phyloP scores from a whole-genome alignment of 2,113 vertebrate genomes.

The Chaetura pelagica region DNA sequence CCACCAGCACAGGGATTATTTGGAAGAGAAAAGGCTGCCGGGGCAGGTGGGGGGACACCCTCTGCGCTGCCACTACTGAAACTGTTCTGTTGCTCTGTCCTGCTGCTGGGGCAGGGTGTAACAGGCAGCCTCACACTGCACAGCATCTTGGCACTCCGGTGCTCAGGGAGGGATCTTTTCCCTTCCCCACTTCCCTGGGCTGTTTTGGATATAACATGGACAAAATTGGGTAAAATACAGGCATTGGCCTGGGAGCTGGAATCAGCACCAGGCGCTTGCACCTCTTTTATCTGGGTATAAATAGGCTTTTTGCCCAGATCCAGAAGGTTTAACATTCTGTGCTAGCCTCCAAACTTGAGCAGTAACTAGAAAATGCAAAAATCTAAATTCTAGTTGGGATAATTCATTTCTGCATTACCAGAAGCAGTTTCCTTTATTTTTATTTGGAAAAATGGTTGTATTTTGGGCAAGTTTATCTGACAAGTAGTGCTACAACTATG shows the following conservation, averaged over 20 bases:
- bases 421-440: background rate
- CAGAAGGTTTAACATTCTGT: background rate
- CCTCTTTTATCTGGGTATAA: background rate
- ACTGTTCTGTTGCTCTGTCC: background rate
- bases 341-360: background rate
- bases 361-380: background rate
- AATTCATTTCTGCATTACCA: background rate
- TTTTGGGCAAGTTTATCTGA: background rate
- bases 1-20: background rate
- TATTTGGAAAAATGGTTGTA: background rate
- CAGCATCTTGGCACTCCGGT: background rate
- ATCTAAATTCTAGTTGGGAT: background rate
- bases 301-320: background rate
- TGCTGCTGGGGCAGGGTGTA: background rate
- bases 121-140: background rate
- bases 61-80: no score
- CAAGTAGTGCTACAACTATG: background rate
- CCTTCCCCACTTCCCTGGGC: background rate
- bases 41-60: background rate
- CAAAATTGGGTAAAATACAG: background rate
- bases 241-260: background rate
- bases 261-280: background rate
- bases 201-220: background rate
- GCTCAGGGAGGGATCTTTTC: background rate
- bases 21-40: background rate